phyloP scores from a whole-genome alignment of 2,113 vertebrate species.

The Poicephalus gulielmi region DNA sequence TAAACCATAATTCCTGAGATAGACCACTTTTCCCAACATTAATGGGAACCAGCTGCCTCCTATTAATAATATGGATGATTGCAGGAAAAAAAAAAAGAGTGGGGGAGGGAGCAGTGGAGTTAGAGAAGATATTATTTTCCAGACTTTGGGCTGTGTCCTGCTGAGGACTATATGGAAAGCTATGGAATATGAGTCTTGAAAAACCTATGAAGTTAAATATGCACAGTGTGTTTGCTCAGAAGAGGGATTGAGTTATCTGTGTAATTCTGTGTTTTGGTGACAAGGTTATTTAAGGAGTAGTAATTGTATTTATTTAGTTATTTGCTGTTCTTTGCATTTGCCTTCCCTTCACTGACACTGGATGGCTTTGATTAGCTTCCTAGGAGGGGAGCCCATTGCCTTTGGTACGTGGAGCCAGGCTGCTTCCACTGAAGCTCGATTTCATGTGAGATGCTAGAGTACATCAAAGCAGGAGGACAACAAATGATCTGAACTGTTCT shows the following conservation, averaged over 20 bases:
- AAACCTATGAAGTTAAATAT: constrained; percentile 29
- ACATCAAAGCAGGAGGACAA: constrained; percentile 19
- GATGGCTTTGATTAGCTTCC: constrained; percentile 41
- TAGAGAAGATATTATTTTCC: constrained; percentile 58
- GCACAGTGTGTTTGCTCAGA: neutral
- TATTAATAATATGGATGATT: constrained; percentile 77
- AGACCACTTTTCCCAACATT: constrained; percentile 73
- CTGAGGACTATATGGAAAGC: constrained; percentile 37
- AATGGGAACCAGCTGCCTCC: constrained; percentile 84
- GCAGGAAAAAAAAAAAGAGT: neutral
- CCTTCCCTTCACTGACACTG: neutral
- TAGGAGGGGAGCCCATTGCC: neutral
- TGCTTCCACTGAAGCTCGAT: neutral
- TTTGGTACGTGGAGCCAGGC: neutral
- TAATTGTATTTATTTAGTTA: constrained; percentile 8
- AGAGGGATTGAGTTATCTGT: constrained; percentile 2
- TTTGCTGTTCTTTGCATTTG: constrained; percentile 2
- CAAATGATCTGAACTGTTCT: neutral
- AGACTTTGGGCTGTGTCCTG: constrained; percentile 40
- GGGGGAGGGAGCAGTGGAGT: constrained; percentile 14
- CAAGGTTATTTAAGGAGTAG: constrained; percentile 8
- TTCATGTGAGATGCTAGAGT: neutral
- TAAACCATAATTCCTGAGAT: constrained; percentile 83
- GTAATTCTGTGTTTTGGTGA: neutral
- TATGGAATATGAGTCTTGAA: constrained; percentile 44